Evolutionary conservation across 2,888 invertebrate species (phyloP), one percentile per base, ranked within the genome.

Genomic region (Thysanoteuthis rhombus): DNA sequence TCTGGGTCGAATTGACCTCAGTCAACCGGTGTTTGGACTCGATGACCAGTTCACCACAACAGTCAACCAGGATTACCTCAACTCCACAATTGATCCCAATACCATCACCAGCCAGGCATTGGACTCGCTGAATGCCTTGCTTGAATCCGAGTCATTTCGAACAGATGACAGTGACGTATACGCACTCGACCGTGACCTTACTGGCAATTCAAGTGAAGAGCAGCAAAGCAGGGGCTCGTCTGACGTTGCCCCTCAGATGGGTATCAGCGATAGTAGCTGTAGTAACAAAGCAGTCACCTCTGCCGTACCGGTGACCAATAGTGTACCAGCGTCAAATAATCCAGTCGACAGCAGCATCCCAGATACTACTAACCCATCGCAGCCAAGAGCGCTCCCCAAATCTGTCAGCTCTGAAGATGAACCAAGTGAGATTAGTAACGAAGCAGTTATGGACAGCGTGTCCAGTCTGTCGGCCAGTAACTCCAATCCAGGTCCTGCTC

Each of bases 31-130:
- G 45, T 92, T 92, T 92, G 92, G 92, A 45, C 92, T 92, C 45
- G 92, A 92, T 40, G 92, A 92, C 42, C 92, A 92, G 92, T 92
- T 92, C 45, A 92, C 92, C 32, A 92, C 92, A 92, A 92, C 92
- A 28, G 45, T 92, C n/a, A 45, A 45, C n/a, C 42, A 92, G 45
- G 92, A 92, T 32, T 92, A 92, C 45, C 45, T 92, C 40, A 45
- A 92, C 45, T 39, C 92, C 19, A 45, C 92, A n/a, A 92, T 92
- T 45, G 92, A 92, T 25, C 36, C 40, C 45, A 45, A 92, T 92
- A 45, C 42, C 3, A 92, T 92, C 19, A 92, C 92, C 28, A 92
- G 92, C 45, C 92, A 92, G 28, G 92, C 92, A 1, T 45, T 92
- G 40, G 92, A 92, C 45, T 40, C 92, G 4, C 42, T 92, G n/a